phyloP scores from a whole-genome alignment of 2,113 vertebrate genomes.

The Siphamia tubifer region DNA sequence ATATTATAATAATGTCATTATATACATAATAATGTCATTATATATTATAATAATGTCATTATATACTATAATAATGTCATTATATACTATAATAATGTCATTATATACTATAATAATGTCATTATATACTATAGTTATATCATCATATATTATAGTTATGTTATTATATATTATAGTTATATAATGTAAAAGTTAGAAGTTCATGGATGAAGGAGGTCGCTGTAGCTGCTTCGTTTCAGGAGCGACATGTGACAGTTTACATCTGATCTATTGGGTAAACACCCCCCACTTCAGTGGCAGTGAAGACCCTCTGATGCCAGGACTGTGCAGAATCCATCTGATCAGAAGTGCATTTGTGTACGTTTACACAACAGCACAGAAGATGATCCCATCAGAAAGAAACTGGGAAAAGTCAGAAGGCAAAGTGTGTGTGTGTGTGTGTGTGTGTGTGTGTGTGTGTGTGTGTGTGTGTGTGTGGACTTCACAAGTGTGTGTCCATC shows the following conservation, averaged over 20 bases:
- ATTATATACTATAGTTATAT: no score
- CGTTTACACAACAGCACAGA: background rate
- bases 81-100: no score
- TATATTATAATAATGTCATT: no score
- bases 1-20: no score
- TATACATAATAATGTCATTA: no score
- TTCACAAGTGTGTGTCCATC: constrained; percentile 17
- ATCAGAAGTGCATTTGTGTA: background rate
- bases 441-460: no score
- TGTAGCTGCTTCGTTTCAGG: background rate
- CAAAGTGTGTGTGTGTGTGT: no score
- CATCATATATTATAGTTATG: no score
- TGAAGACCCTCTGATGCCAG: background rate
- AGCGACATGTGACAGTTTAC: background rate
- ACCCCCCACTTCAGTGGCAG: background rate
- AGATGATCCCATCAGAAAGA: background rate
- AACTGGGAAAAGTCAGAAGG: background rate
- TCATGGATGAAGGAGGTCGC: background rate
- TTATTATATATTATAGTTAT: no score
- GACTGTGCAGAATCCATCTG: background rate
- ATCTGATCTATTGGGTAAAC: background rate
- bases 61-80: no score
- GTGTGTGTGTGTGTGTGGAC: background rate
- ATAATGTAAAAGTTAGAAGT: background rate
- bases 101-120: no score